Conservation (phyloP, 2,888 invertebrate species). For the Plemyria rubiginata region DNA sequence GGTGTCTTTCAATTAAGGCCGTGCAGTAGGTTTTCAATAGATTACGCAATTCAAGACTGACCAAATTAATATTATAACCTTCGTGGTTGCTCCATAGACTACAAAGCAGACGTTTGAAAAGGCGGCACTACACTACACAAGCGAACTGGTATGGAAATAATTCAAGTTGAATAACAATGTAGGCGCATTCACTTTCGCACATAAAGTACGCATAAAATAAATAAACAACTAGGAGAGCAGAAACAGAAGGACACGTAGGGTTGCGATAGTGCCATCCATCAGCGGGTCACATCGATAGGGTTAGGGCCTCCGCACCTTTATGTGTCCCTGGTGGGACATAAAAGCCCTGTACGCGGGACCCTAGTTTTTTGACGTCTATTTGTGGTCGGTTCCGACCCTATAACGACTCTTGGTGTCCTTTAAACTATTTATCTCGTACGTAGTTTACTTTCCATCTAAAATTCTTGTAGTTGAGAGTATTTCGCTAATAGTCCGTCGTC, state of each 20-base stretch:
- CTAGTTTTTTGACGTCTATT: slow-evolving; percentile 84
- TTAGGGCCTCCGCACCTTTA: slow-evolving; percentile 83
- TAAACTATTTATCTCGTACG: slow-evolving; percentile 49
- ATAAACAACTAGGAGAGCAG: slow-evolving; percentile 73
- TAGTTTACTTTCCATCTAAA: slow-evolving; percentile 17
- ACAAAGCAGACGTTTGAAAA: slow-evolving; percentile 25
- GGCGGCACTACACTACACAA: slow-evolving; percentile 28
- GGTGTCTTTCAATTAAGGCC: slow-evolving; percentile 70
- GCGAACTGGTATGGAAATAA: slow-evolving; percentile 33
- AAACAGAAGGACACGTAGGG: slow-evolving; percentile 76
- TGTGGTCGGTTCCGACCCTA: slow-evolving; percentile 78
- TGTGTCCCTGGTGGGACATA: slow-evolving; percentile 81
- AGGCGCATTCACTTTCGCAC: slow-evolving; percentile 63
- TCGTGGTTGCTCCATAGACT: slow-evolving; percentile 1
- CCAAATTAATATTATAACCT: slow-evolving; percentile 16
- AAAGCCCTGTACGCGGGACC: slow-evolving; percentile 73
- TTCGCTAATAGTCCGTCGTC: slow-evolving; percentile 6
- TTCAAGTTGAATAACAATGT: slow-evolving; percentile 40
- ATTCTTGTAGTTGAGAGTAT: neutral
- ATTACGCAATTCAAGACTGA: slow-evolving; percentile 3
- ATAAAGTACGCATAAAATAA: slow-evolving; percentile 79
- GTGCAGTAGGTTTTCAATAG: slow-evolving; percentile 33
- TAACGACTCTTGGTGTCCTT: slow-evolving; percentile 67
- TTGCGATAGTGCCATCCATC: slow-evolving; percentile 81
- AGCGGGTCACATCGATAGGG: slow-evolving; percentile 83